These are phyloP conservation scores for Lepilemur ruficaudatus DNA, from an alignment of 2,797 vertebrate species.

Conservation along the genomic window DNA sequence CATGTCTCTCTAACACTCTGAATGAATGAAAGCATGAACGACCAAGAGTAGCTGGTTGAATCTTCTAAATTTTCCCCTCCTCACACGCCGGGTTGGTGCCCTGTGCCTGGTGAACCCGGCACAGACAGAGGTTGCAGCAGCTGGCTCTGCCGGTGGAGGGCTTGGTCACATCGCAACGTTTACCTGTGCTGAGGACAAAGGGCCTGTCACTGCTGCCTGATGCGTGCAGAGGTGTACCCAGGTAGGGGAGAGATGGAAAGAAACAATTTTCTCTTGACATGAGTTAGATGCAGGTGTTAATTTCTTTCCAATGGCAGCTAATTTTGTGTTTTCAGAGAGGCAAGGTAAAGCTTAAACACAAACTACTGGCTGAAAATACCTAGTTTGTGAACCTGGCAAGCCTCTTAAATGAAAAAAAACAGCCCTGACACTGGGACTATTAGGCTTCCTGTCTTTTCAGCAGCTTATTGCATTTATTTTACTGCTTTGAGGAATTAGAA, in stretches of 20 bases:
- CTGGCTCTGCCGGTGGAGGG: not conserved
- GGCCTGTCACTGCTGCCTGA: not conserved
- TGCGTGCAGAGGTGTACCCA: not conserved
- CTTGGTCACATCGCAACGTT: not conserved
- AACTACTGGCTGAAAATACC: conserved; percentile 43
- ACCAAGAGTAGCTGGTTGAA: not conserved
- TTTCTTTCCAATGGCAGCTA: conserved; percentile 50
- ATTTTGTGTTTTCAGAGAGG: conserved; percentile 56
- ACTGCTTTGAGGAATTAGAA: conserved; percentile 52
- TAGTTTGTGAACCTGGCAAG: conserved; percentile 14
- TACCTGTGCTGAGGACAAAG: not conserved
- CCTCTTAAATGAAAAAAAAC: not conserved
- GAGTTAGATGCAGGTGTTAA: conserved; percentile 38
- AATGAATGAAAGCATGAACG: not conserved
- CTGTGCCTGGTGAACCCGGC: not conserved
- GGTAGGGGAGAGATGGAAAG: not conserved
- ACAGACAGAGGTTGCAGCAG: not conserved
- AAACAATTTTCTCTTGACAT: conserved; percentile 20
- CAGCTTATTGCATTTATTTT: conserved; percentile 52
- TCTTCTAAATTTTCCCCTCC: not conserved
- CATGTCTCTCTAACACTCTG: not conserved
- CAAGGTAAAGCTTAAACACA: not conserved
- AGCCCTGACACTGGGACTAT: not conserved
- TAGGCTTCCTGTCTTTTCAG: conserved; percentile 29
- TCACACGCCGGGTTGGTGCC: rapidly evolving